Evolutionary conservation across 2,113 vertebrate genomes (phyloP).

Genomic region (Rhabdornis inornatus): DNA sequence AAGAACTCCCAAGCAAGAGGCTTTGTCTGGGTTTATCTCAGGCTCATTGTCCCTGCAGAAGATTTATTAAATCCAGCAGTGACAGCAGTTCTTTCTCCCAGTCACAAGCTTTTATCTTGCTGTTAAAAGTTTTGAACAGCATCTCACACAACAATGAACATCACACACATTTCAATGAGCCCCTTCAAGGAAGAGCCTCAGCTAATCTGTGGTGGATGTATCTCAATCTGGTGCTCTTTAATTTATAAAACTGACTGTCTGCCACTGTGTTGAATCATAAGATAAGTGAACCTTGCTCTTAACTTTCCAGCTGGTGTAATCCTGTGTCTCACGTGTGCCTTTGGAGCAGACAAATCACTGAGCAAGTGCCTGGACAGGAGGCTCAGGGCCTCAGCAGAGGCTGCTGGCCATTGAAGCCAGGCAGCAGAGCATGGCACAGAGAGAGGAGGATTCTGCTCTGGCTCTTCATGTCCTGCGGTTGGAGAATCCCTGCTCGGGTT

Average conservation of each 20-base stretch:
- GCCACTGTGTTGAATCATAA: background rate
- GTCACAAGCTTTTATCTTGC: constrained; percentile 24
- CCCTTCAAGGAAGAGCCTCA: background rate
- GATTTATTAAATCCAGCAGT: constrained; percentile 36
- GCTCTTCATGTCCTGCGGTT: background rate
- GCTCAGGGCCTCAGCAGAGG: background rate
- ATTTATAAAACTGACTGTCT: background rate
- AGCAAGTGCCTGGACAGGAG: background rate
- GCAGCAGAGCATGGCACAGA: background rate
- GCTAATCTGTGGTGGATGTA: background rate
- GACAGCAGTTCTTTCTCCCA: constrained; percentile 16
- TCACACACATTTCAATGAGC: background rate
- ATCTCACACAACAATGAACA: constrained; percentile 23
- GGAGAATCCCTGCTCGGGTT: background rate
- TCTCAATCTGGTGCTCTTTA: background rate
- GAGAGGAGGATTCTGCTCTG: background rate
- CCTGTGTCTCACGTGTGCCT: background rate
- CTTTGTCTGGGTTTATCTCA: background rate
- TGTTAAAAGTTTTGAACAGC: constrained; percentile 7
- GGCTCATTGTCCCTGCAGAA: background rate
- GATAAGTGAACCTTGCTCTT: background rate
- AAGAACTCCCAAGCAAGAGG: background rate
- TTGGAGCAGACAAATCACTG: background rate
- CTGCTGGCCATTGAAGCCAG: accelerated
- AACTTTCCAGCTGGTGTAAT: background rate